Evolutionary conservation across 2,888 invertebrate genomes (phyloP), one percentile per base, ranked within the genome.

Genomic region (Mellilla xanthometata): DNA sequence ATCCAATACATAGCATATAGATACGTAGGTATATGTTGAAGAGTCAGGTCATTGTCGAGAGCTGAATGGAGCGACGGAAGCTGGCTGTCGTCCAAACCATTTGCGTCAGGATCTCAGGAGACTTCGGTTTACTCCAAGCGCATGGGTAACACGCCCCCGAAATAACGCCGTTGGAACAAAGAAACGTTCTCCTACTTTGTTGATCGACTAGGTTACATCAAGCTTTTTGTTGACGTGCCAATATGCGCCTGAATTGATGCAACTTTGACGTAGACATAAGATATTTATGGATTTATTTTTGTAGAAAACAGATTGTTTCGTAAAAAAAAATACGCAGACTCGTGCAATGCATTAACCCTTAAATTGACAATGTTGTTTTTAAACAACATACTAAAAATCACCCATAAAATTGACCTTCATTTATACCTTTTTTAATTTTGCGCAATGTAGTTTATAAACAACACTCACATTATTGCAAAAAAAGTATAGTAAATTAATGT

Each of bases 31-130:
- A 65, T 71, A 60, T 68, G 67, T 72, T 46, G 54, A 55, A 61
- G 67, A 79, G 80, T 76, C 82, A 68, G 87, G 85, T 86, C 88
- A 87, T 86, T 87, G 86, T 72, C 83, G 85, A 55, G 68, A 76
- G 58, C 78, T 88, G 87, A 87, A 87, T 87, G 87, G 72, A 65
- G 63, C 74, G 68, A 60, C 82, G 85, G 84, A 81, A 79, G 62
- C 78, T 86, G 88, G 88, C 80, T 10, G 0, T 0, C 2, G n/a
- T 75, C 88, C 88, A 88, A 68, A 10, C 42, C 36, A 50, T 58
- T 74, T 88, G 87, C 87, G 88, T 88, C 88, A 88, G 67, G 46
- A 54, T 86, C 87, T 88, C 88, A 88, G 67, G 46, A 54, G 52
- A 27, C 30, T 32, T 32, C n/a, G 32, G 27, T 41, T 31, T 41